phyloP scores from a whole-genome alignment of 2,888 invertebrate genomes.

The Eristalinus aeneus region DNA sequence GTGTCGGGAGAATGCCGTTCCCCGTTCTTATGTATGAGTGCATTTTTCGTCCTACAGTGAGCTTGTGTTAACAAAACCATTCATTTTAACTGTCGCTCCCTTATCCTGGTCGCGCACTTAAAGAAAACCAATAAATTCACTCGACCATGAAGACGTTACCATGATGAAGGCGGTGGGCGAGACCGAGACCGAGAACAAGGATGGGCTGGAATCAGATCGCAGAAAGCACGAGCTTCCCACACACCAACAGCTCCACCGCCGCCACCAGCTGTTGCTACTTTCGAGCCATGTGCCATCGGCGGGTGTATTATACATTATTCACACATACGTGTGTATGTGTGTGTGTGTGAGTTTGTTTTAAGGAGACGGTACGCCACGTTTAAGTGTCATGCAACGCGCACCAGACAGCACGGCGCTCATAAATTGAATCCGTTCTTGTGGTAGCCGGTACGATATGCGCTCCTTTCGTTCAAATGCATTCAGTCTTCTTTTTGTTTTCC shows the following conservation, averaged over 20 bases:
- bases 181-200: not conserved
- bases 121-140: slow-evolving; percentile 59
- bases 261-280: slow-evolving; percentile 43
- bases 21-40: not conserved
- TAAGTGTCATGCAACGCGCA: not conserved
- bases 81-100: slow-evolving; percentile 54
- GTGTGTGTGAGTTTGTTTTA: too few relatives aligned
- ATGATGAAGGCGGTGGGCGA: not conserved
- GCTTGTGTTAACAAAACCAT: slow-evolving; percentile 55
- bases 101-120: slow-evolving; percentile 60
- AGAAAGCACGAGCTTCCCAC: not conserved
- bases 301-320: not conserved
- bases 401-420: slow-evolving; percentile 26
- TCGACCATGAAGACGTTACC: slow-evolving; percentile 52
- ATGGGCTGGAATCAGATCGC: not conserved
- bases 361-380: not conserved
- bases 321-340: not conserved
- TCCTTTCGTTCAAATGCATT: not conserved
- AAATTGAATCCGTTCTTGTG: slow-evolving; percentile 31
- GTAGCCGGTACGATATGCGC: not conserved
- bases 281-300: slow-evolving; percentile 1
- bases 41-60: slow-evolving; percentile 30
- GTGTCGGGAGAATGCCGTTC: slow-evolving; percentile 1
- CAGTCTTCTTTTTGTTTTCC: not conserved
- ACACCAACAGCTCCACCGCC: not conserved